These are phyloP conservation scores for Embidobia sp. DNA, from an alignment of 2,888 invertebrate genomes.

Conservation along the genomic window DNA sequence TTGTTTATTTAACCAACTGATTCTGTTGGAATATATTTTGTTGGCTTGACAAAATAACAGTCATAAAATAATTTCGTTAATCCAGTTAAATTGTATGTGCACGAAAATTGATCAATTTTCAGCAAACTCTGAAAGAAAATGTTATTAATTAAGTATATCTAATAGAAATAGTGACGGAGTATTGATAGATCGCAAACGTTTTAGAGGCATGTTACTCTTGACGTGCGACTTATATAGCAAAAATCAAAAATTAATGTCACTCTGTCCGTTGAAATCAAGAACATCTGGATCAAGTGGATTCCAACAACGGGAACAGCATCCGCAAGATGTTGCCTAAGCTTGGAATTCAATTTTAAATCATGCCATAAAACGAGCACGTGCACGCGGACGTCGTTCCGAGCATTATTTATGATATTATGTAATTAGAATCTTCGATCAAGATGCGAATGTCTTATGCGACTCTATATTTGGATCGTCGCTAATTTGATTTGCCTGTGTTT, in stretches of 20 bases:
- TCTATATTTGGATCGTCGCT: too few relatives aligned
- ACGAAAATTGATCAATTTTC: too few relatives aligned
- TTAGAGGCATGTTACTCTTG: slow-evolving; percentile 8
- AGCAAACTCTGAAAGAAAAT: too few relatives aligned
- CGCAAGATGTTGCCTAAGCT: slow-evolving; percentile 32
- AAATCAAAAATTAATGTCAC: slow-evolving; percentile 37
- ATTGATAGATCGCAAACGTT: slow-evolving; percentile 11
- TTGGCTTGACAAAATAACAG: too few relatives aligned
- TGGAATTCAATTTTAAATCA: slow-evolving; percentile 25
- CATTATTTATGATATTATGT: slow-evolving; percentile 16
- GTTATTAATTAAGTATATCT: too few relatives aligned
- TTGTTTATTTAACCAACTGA: too few relatives aligned
- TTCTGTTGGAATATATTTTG: too few relatives aligned
- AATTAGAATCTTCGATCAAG: slow-evolving; percentile 9
- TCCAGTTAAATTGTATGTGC: too few relatives aligned
- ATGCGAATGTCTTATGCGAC: background rate
- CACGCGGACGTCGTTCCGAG: background rate
- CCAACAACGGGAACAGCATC: slow-evolving; percentile 7
- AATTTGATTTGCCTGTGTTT: too few relatives aligned
- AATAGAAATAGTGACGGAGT: background rate
- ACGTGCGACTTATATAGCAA: slow-evolving; percentile 20
- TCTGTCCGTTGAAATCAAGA: slow-evolving; percentile 22
- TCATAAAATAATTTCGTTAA: too few relatives aligned
- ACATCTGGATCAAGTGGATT: slow-evolving; percentile 40
- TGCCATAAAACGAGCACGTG: slow-evolving; percentile 10